A percentile compares a stretch with the other conserved stretches of the same genome.
phyloP scores from a whole-genome alignment of 2,113 vertebrate species.

The Tragelaphus buxtoni region DNA sequence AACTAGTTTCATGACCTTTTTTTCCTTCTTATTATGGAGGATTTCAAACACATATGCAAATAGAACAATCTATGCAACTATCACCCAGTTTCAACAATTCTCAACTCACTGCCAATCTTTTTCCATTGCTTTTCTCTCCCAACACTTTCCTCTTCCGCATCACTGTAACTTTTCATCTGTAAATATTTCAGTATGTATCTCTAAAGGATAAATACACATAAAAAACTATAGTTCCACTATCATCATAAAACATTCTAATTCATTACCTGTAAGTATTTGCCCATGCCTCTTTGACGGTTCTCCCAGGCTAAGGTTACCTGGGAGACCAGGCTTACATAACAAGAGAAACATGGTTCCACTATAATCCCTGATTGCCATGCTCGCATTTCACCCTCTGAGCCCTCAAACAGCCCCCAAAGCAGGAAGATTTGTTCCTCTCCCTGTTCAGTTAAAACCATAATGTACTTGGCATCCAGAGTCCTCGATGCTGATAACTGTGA shows the following conservation, averaged over 20 bases:
- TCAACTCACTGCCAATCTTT: no score
- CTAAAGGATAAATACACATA: not conserved
- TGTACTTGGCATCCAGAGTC: not conserved
- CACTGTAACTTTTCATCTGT: not conserved
- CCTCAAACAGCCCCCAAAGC: not conserved
- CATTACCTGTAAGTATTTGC: not conserved
- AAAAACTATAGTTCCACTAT: not conserved
- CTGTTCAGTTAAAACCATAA: not conserved
- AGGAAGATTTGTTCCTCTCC: not conserved
- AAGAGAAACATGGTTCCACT: rapidly evolving
- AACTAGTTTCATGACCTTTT: not conserved
- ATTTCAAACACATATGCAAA: not conserved
- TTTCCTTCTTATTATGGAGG: not conserved
- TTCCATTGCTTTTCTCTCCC: not conserved
- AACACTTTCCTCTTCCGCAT: not conserved
- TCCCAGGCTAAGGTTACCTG: no score
- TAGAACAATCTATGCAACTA: not conserved
- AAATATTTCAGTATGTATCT: not conserved
- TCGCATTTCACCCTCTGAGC: not conserved
- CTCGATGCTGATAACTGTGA: slow-evolving; percentile 20
- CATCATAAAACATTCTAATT: not conserved
- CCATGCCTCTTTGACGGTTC: not conserved
- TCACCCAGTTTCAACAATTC: not conserved
- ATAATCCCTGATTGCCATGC: not conserved
- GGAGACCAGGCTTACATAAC: not conserved